Conservation (phyloP, 2,113 vertebrate genomes). For the Anarrhichthys ocellatus region DNA sequence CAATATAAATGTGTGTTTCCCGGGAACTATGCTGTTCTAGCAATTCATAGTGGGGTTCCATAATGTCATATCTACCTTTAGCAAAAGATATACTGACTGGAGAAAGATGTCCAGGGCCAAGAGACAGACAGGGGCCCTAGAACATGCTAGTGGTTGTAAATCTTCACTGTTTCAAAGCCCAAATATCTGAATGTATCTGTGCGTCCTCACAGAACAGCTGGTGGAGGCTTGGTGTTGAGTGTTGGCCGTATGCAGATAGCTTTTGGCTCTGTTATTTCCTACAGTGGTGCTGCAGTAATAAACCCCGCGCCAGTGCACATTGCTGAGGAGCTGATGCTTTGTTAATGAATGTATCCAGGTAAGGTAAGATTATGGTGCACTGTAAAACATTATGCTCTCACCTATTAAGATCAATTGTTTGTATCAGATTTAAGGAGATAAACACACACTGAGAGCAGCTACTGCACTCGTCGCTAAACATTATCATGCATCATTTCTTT, state of each 20-base stretch:
- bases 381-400: constrained; percentile 7
- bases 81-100: too few relatives aligned
- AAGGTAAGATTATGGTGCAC: background rate
- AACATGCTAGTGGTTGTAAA: too few relatives aligned
- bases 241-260: too few relatives aligned
- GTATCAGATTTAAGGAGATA: background rate
- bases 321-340: background rate
- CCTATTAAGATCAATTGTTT: constrained; percentile 16
- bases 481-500: background rate
- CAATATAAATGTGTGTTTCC: too few relatives aligned
- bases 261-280: background rate
- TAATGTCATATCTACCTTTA: too few relatives aligned
- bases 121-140: too few relatives aligned
- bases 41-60: too few relatives aligned
- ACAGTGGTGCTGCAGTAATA: constrained; percentile 12
- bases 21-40: too few relatives aligned
- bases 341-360: constrained; percentile 15
- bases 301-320: background rate
- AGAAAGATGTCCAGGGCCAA: too few relatives aligned
- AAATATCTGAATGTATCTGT: background rate
- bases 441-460: background rate
- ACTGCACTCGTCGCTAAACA: background rate
- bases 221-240: background rate
- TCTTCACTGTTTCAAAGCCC: background rate
- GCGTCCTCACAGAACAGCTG: background rate